A percentile compares a stretch with the other conserved stretches of the same genome.
Conservation (phyloP, 2,113 vertebrate genomes). For the Panthera tigris region DNA sequence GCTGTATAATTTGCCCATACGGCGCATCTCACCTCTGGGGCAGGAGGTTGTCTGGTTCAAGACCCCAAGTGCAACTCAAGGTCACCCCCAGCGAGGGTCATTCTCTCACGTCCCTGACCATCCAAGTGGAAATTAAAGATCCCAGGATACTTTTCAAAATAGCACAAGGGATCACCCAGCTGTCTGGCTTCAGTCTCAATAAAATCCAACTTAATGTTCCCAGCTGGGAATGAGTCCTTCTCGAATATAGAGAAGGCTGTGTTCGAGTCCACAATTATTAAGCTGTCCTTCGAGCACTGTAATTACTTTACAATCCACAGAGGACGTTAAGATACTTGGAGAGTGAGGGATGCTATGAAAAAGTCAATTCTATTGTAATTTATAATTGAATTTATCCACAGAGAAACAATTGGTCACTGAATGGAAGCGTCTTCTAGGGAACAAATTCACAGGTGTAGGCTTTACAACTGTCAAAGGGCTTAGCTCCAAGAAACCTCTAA, state of each 20-base stretch:
- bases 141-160: constrained; percentile 59
- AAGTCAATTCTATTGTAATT: constrained; percentile 64
- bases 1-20: neutral
- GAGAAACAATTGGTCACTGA: constrained; percentile 42
- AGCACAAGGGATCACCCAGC: constrained; percentile 37
- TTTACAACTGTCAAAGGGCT: neutral
- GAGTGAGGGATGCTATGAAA: constrained; percentile 65
- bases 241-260: constrained; percentile 44
- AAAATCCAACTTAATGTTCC: constrained; percentile 52
- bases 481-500: constrained; percentile 25
- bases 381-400: constrained; percentile 62
- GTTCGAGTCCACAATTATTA: constrained; percentile 37
- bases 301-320: constrained; percentile 61
- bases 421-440: neutral
- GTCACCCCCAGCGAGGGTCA: neutral
- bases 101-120: constrained; percentile 62
- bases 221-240: constrained; percentile 48
- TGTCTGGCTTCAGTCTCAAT: constrained; percentile 51
- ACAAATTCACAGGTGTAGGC: neutral
- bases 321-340: constrained; percentile 54
- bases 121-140: constrained; percentile 71
- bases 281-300: constrained; percentile 26
- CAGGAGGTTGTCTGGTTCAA: neutral
- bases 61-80: neutral
- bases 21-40: constrained; percentile 29